phyloP scores from a whole-genome alignment of 2,113 vertebrate species.

The Helogale parvula region DNA sequence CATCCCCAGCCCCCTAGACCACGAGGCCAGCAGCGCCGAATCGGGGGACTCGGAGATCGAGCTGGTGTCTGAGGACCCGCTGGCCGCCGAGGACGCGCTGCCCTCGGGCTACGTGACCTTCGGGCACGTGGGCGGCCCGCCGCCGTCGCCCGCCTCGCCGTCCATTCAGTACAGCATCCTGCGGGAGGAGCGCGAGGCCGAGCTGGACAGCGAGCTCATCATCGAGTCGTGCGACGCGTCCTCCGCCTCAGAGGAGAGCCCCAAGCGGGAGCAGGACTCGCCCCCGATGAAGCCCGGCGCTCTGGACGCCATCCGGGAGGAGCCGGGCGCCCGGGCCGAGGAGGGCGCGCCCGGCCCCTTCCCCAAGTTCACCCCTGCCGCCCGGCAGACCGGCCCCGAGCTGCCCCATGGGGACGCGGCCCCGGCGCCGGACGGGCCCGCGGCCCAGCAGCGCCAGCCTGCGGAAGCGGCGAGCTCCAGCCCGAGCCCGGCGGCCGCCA shows the following conservation, averaged over 20 bases:
- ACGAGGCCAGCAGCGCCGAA: conserved; percentile 93
- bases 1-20: conserved; percentile 82
- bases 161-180: conserved; percentile 96
- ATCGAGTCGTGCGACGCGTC: conserved; percentile 93
- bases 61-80: conserved; percentile 94
- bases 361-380: conserved; percentile 84
- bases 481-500: conserved; percentile 69
- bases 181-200: conserved; percentile 96
- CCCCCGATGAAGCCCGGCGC: conserved; percentile 87
- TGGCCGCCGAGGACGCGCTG: conserved; percentile 86
- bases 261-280: conserved; percentile 95
- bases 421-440: conserved; percentile 73
- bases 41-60: conserved; percentile 98
- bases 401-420: conserved; percentile 64
- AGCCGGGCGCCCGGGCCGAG: conserved; percentile 79
- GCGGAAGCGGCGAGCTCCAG: conserved; percentile 72
- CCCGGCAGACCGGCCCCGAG: conserved; percentile 83
- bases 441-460: conserved; percentile 71
- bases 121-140: conserved; percentile 89
- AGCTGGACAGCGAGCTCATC: conserved; percentile 98
- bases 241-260: conserved; percentile 96
- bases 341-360: conserved; percentile 85
- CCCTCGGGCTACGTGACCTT: conserved; percentile 90
- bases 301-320: conserved; percentile 87
- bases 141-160: conserved; percentile 88